phyloP scores from a whole-genome alignment of 1,140 invertebrate species.

The Cataglyphis hispanica region DNA sequence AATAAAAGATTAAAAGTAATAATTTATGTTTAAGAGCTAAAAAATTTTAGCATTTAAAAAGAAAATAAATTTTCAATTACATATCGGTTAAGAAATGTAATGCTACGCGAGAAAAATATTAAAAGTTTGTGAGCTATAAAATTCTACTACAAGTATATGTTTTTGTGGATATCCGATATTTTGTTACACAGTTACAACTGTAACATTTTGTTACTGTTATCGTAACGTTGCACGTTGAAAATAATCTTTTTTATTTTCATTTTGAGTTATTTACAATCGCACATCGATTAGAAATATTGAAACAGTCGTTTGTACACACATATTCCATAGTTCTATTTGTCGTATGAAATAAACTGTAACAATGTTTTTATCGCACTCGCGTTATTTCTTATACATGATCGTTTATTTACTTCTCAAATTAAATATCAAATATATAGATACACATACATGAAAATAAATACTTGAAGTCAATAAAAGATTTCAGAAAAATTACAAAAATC shows the following conservation, averaged over 20 bases:
- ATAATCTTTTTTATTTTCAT: conserved; percentile 12
- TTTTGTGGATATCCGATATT: conserved; percentile 32
- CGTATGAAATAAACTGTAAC: conserved; percentile 3
- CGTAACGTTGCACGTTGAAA: conserved; percentile 4
- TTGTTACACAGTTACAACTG: not conserved
- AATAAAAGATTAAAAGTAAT: not conserved
- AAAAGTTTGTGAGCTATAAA: conserved; percentile 35
- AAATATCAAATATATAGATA: not conserved
- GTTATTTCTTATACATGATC: not conserved
- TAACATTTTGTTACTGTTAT: conserved; percentile 24
- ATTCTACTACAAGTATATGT: conserved; percentile 12
- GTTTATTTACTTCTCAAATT: not conserved
- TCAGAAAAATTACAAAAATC: not conserved
- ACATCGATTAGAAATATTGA: conserved; percentile 24
- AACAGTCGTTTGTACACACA: not conserved
- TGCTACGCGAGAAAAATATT: not conserved
- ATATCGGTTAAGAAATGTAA: not conserved
- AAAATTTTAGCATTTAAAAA: not conserved
- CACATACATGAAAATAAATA: not conserved
- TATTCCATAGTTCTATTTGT: not conserved
- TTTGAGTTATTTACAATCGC: conserved; percentile 14
- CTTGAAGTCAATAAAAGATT: not conserved
- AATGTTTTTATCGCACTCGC: not conserved
- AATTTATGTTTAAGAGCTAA: not conserved
- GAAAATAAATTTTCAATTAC: not conserved